Conservation (phyloP, 2,113 vertebrate species). For the Paralichthys olivaceus region DNA sequence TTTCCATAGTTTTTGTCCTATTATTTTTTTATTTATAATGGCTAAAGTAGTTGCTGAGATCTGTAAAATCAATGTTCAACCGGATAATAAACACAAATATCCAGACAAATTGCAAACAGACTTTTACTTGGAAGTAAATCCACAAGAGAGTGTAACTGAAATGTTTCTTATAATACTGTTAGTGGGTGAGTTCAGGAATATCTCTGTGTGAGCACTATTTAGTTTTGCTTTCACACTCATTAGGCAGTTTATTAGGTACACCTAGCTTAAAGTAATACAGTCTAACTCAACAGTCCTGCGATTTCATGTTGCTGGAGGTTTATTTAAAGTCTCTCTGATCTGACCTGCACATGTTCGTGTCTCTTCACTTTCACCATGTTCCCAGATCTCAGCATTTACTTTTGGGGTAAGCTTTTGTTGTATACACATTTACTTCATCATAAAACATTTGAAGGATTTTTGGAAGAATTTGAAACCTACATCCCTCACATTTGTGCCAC, state of each 20-base stretch:
- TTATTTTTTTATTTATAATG: background rate
- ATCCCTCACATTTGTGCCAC: too few relatives aligned
- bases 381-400: too few relatives aligned
- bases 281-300: too few relatives aligned
- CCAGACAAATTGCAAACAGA: background rate
- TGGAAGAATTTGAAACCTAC: too few relatives aligned
- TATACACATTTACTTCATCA: too few relatives aligned
- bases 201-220: background rate
- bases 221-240: background rate
- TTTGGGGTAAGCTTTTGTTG: too few relatives aligned
- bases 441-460: too few relatives aligned
- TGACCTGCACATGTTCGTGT: too few relatives aligned
- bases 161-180: background rate
- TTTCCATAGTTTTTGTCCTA: background rate
- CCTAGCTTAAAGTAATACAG: background rate
- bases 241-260: background rate
- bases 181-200: background rate
- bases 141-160: background rate
- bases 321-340: too few relatives aligned
- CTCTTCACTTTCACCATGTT: too few relatives aligned
- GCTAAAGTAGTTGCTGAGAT: background rate
- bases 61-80: background rate
- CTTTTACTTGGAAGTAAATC: background rate
- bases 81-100: background rate
- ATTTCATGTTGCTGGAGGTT: too few relatives aligned